Evolutionary conservation across 2,113 vertebrate species (phyloP), one percentile per base, ranked within the genome.

Genomic region (Ptyas mucosa): DNA sequence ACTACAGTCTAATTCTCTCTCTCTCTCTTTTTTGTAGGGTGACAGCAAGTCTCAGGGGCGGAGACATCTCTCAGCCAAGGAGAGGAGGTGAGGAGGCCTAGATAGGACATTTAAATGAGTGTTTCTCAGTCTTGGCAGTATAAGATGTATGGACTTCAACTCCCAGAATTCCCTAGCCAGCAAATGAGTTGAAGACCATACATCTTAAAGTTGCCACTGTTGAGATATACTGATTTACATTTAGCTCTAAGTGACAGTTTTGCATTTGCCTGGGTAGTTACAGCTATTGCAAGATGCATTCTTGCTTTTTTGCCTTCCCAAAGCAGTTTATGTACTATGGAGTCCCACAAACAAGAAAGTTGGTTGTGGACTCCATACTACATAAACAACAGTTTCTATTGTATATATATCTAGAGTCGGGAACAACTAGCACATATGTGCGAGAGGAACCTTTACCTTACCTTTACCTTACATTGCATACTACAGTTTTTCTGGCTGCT

Each of bases 31-130:
- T 95, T 88, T 92, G 34, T 89, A 99, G 99, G 93, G 85, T 58
- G 98, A 98, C 8, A 92, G 90, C 81, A 98, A 98, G 90, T 93
- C 96, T 90, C 98, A 98, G 86, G 98, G 97, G 52, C 97, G 97
- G 69, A 99, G 99, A 96, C 99, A 99, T 94, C 97, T 99, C 94
- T 99, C 98, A 61, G 99, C 99, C 94, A 99, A 99, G 96, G 98
- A 99, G 97, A 98, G 98, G 95, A 98, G 99, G 99, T 99, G 97
- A 98, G 97, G 1, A 21, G 20, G 55, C 10, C 29, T 34, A 21
- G 75, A 21, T 39, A 43, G 34, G 34, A 43, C 34, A 81, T 43
- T 39, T 81, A 39, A 18, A 43, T 20, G 8, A 81, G 34, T 81
- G 34, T 81, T 81, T 43, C 34, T 81, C 8, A 21, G 4, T 43